phyloP scores from a whole-genome alignment of 2,888 invertebrate genomes.

The Leptinotarsa haldemani region DNA sequence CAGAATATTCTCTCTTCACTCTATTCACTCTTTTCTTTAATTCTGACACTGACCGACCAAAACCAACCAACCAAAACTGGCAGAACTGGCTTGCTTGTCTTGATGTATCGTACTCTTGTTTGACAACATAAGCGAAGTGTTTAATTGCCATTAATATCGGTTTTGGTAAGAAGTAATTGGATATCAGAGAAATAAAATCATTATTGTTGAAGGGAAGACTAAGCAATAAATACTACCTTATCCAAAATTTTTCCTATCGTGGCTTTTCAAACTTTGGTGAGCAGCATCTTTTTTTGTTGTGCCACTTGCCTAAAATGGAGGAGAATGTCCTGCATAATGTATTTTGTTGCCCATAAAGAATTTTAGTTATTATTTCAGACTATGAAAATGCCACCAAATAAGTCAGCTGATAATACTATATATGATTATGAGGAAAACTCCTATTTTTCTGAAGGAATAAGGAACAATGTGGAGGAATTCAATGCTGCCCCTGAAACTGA shows the following conservation, averaged over 20 bases:
- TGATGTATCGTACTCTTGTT: constrained; percentile 29
- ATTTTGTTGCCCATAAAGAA: constrained; percentile 26
- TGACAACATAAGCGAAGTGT: constrained; percentile 39
- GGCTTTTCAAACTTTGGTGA: constrained; percentile 42
- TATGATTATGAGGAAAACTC: constrained; percentile 59
- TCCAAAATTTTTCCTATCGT: constrained; percentile 12
- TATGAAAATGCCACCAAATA: constrained; percentile 61
- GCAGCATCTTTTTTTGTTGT: constrained; percentile 38
- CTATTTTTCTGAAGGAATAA: constrained; percentile 55
- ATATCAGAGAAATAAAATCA: constrained; percentile 22
- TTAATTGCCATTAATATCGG: constrained; percentile 24
- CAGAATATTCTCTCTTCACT: no score
- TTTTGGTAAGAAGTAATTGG: constrained; percentile 15
- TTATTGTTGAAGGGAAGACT: constrained; percentile 5
- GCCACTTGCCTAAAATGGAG: constrained; percentile 53
- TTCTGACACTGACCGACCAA: no score
- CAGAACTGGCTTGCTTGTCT: constrained; percentile 18
- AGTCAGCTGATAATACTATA: constrained; percentile 58
- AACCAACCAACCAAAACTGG: no score
- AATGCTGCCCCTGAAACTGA: constrained; percentile 72
- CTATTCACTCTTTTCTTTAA: no score
- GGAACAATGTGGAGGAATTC: constrained; percentile 62
- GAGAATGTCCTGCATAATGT: constrained; percentile 46
- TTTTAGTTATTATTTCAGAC: constrained; percentile 50
- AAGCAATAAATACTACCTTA: constrained; percentile 18